Conservation (phyloP, 2,113 vertebrate species). For the Grammomys dolichurus region DNA sequence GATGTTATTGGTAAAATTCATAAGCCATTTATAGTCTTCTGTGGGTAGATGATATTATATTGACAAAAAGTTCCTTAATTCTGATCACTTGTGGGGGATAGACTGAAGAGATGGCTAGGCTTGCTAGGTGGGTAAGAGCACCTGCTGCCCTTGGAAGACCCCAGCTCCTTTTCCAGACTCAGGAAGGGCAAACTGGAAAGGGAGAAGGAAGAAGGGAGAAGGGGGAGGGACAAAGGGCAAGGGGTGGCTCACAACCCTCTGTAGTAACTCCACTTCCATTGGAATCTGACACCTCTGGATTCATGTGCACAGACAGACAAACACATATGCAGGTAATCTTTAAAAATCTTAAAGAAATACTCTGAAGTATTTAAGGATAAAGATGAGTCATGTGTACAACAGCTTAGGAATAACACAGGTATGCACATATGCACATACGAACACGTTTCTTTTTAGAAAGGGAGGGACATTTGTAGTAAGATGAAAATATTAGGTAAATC, state of each 20-base stretch:
- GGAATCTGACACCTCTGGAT: neutral
- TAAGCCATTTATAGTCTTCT: neutral
- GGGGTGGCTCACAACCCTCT: neutral
- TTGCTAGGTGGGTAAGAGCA: neutral
- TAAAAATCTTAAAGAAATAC: neutral
- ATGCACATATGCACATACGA: too few relatives aligned
- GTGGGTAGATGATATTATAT: neutral
- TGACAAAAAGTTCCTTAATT: neutral
- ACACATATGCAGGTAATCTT: neutral
- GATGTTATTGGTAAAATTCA: neutral
- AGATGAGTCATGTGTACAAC: neutral
- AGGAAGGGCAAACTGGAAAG: neutral
- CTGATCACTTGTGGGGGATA: neutral
- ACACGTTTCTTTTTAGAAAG: neutral
- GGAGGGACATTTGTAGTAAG: neutral
- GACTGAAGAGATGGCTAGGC: neutral
- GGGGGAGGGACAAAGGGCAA: too few relatives aligned
- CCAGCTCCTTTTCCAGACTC: neutral
- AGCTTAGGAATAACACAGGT: neutral
- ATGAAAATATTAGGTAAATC: constrained; percentile 31
- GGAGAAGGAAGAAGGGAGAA: too few relatives aligned
- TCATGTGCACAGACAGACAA: neutral
- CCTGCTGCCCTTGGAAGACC: neutral
- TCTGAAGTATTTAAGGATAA: neutral
- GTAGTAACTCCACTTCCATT: neutral